phyloP scores from a whole-genome alignment of 1,140 invertebrate species.

The Drosophila arawakana region DNA sequence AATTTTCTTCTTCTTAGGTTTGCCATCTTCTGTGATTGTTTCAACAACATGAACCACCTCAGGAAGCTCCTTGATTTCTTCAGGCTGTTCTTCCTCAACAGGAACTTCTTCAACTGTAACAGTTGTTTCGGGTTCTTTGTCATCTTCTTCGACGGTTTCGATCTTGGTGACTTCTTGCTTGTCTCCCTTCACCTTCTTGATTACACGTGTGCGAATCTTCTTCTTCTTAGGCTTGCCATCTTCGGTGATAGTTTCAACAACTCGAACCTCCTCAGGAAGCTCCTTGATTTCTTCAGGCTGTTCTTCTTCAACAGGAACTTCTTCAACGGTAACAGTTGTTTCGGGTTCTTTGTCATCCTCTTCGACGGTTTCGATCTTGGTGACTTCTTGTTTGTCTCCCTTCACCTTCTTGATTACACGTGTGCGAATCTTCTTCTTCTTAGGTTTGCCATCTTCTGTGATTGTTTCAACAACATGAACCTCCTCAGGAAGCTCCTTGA shows the following conservation, averaged over 20 bases:
- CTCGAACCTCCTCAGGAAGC: constrained; percentile 72
- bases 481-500: constrained; percentile 35
- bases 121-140: constrained; percentile 61
- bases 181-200: constrained; percentile 45
- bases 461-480: constrained; percentile 33
- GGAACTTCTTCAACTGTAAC: constrained; percentile 54
- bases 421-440: constrained; percentile 36
- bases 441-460: constrained; percentile 31
- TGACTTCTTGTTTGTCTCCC: constrained; percentile 38
- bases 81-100: constrained; percentile 20
- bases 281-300: constrained; percentile 31
- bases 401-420: constrained; percentile 40
- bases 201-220: constrained; percentile 49
- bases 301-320: constrained; percentile 29
- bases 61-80: constrained; percentile 54
- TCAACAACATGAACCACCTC: constrained; percentile 33
- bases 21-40: constrained; percentile 43
- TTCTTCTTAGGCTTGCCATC: constrained; percentile 48
- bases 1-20: constrained; percentile 48
- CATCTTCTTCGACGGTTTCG: constrained; percentile 68
- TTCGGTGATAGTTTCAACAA: constrained; percentile 72
- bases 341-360: constrained; percentile 36
- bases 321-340: constrained; percentile 30
- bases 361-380: constrained; percentile 35
- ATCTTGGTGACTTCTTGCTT: constrained; percentile 62